Base-by-base conservation (phyloP, 2,113 vertebrate species). In the Dinomys branickii region DNA sequence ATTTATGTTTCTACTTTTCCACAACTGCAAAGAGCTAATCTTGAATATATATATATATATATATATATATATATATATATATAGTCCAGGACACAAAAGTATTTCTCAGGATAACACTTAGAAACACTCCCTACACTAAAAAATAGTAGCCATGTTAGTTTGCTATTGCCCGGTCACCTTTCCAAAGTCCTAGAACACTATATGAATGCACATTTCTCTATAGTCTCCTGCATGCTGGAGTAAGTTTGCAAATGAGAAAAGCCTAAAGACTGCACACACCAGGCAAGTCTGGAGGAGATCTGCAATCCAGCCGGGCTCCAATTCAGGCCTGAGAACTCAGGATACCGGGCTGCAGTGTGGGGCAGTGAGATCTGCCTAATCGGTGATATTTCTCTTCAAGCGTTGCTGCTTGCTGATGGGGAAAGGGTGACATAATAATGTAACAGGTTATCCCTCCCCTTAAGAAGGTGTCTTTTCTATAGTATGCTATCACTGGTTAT, bases 71-170 rank as follows among this genome's bases (percentile, higher is more conserved):
- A 50, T 50, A 50, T 50, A 50, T 50, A 50, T 50, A 50, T 50
- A 50, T 50, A 50, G n/a, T 50, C 47, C 47, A 50, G 5, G 65
- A 14, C 50, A 89, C 22, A 91, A 58, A 77, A 38, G 7, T 67
- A 88, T 78, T 94, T 75, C 47, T 52, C 33, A 52, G 10, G n/a
- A 65, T 88, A 80, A 90, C 11, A n/a, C 50, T 90, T 41, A 93
- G 44, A 85, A 77, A 41, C 50, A 84, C 22, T 83, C 73, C 85
- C 65, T 88, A 54, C 16, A 59, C 19, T n/a, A 93, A 91, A 93
- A 19, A 20, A 75, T 83, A 94, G 82, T 24, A 77, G 26, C 54
- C 86, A 89, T 77, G 56, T 81, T 56, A 87, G 44, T 47, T 63
- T 47, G 6, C 54, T 67, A 81, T 22, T 85, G n/a, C 8, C 56